Percentiles rank a stretch among this genome's conserved stretches.
These are phyloP conservation scores for Apodemia hepburni DNA, from an alignment of 2,888 invertebrate genomes.

Conservation along the genomic window DNA sequence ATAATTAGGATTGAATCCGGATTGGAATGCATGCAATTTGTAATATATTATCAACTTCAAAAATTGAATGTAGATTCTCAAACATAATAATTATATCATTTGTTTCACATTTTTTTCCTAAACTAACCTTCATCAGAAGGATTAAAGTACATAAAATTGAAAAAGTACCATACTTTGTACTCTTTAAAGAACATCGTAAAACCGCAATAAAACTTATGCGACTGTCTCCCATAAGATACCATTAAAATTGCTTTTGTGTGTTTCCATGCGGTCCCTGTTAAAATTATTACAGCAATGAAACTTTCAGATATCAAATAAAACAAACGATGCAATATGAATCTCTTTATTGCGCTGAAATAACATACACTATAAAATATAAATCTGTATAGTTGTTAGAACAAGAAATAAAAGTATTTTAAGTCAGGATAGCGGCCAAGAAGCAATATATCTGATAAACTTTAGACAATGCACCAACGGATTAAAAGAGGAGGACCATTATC, in stretches of 20 bases:
- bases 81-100: too few species aligned
- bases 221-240: neutral
- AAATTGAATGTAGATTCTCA: too few species aligned
- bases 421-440: neutral
- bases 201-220: neutral
- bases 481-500: neutral
- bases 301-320: conserved; percentile 4
- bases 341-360: conserved; percentile 1
- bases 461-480: neutral
- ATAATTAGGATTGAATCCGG: too few species aligned
- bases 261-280: neutral
- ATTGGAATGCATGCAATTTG: too few species aligned
- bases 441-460: neutral
- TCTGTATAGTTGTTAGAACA: neutral
- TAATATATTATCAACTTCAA: too few species aligned
- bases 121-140: too few species aligned
- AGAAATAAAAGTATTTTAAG: neutral
- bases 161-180: neutral
- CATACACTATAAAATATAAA: neutral
- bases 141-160: too few species aligned
- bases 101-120: too few species aligned
- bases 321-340: neutral
- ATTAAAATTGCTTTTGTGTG: conserved; percentile 1
- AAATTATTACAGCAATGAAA: conserved; percentile 4
- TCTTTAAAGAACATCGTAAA: neutral